Conservation (phyloP, 2,888 invertebrate genomes). For the Ormyrus pomaceus region DNA sequence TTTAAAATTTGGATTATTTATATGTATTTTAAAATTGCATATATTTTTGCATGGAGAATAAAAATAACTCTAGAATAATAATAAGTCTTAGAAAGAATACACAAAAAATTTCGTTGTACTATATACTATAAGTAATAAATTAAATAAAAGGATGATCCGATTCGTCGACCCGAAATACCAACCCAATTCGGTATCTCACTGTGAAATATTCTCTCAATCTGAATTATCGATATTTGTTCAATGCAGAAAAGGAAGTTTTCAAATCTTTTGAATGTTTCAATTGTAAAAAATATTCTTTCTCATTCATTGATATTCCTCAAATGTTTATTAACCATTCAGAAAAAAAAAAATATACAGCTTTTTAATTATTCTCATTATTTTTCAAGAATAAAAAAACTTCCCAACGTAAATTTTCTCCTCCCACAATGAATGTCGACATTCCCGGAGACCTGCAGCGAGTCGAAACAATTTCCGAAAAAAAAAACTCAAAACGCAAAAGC, state of each 20-base stretch:
- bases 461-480: background rate
- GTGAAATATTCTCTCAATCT: slow-evolving; percentile 12
- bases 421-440: background rate
- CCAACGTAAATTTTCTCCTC: no score
- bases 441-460: background rate
- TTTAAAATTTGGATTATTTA: no score
- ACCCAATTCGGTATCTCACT: slow-evolving; percentile 14
- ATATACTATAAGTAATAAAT: slow-evolving; percentile 11
- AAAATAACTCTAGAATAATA: no score
- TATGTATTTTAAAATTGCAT: no score
- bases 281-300: background rate
- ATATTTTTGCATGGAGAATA: no score
- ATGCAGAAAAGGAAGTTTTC: slow-evolving; percentile 2
- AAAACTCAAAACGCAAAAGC: background rate
- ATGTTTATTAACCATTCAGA: background rate
- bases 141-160: slow-evolving; percentile 34
- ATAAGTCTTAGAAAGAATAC: background rate
- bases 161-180: slow-evolving; percentile 39
- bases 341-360: background rate
- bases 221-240: slow-evolving; percentile 31
- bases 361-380: background rate
- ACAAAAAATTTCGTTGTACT: background rate
- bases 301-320: background rate
- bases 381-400: background rate
- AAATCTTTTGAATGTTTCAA: background rate